Conservation (phyloP, 2,888 invertebrate genomes). For the Hyposoter didymator region DNA sequence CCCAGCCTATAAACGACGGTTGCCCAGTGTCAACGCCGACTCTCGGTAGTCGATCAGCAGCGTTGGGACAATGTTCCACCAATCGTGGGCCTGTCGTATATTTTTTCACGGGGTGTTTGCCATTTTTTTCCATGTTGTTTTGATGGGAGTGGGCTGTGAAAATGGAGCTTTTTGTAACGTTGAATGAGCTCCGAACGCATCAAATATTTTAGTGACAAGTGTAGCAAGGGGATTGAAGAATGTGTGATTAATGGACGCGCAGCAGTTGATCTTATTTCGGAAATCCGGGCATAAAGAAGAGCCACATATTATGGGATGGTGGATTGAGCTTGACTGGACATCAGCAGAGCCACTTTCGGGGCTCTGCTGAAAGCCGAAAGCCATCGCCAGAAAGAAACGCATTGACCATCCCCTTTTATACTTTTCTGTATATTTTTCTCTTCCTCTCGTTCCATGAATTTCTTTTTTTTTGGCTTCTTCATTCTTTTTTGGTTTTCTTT, state of each 20-base stretch:
- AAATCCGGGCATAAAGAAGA: slow-evolving; percentile 31
- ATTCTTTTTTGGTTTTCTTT: slow-evolving; percentile 1
- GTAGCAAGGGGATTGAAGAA: neutral
- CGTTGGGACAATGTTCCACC: too few relatives aligned
- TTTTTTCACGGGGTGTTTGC: too few relatives aligned
- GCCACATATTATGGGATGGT: slow-evolving; percentile 22
- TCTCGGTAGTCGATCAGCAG: too few relatives aligned
- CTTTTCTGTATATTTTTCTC: neutral
- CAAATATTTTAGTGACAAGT: slow-evolving; percentile 36
- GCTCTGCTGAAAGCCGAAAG: slow-evolving; percentile 31
- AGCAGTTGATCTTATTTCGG: slow-evolving; percentile 46
- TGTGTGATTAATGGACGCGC: slow-evolving; percentile 36
- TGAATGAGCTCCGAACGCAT: slow-evolving; percentile 26
- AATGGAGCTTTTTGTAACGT: neutral
- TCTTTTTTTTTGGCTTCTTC: neutral
- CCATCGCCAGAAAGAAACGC: slow-evolving; percentile 28
- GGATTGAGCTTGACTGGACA: slow-evolving; percentile 24
- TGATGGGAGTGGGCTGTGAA: neutral
- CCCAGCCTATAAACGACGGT: too few relatives aligned
- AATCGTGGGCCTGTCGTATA: too few relatives aligned
- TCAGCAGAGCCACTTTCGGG: slow-evolving; percentile 9
- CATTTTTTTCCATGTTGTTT: slow-evolving; percentile 4
- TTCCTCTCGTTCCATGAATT: neutral
- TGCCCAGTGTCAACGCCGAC: too few relatives aligned
- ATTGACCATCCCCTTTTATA: neutral